A percentile compares a stretch with the other conserved stretches of the same genome.
Conservation (phyloP, 2,113 vertebrate species). For the Amphilophus citrinellus region DNA sequence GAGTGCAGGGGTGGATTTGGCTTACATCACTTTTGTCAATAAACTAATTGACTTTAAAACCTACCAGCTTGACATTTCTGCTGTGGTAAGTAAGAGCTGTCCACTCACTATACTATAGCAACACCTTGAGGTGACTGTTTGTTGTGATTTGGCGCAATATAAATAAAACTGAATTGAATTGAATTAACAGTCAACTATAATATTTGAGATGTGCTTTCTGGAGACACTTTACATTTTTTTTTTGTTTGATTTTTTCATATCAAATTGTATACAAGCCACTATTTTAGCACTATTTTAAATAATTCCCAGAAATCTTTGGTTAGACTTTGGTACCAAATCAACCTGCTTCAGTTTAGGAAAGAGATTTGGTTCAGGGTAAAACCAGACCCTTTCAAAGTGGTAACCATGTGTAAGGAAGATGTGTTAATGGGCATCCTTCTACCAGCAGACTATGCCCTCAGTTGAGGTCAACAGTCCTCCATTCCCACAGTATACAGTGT, state of each 20-base stretch:
- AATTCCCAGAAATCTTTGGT: background rate
- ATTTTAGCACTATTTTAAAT: background rate
- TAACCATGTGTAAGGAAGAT: background rate
- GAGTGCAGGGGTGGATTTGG: constrained; percentile 82
- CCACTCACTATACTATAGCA: background rate
- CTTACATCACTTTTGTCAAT: constrained; percentile 34
- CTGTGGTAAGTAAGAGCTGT: constrained; percentile 80
- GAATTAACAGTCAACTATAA: too few species aligned
- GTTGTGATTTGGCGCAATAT: too few species aligned
- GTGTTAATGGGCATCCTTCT: background rate
- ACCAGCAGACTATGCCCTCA: background rate
- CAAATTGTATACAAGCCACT: too few species aligned
- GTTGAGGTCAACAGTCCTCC: background rate
- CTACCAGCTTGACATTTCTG: constrained; percentile 84
- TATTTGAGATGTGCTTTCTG: too few species aligned
- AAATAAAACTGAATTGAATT: too few species aligned
- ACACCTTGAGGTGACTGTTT: too few species aligned
- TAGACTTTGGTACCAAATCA: background rate
- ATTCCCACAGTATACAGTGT: background rate
- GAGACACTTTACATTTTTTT: too few species aligned
- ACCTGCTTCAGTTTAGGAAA: background rate
- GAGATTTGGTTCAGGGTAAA: background rate
- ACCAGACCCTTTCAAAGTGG: background rate
- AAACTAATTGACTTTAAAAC: rapidly evolving
- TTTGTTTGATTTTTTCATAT: too few species aligned